Conservation (phyloP, 2,113 vertebrate species). For the Grantiella picta region DNA sequence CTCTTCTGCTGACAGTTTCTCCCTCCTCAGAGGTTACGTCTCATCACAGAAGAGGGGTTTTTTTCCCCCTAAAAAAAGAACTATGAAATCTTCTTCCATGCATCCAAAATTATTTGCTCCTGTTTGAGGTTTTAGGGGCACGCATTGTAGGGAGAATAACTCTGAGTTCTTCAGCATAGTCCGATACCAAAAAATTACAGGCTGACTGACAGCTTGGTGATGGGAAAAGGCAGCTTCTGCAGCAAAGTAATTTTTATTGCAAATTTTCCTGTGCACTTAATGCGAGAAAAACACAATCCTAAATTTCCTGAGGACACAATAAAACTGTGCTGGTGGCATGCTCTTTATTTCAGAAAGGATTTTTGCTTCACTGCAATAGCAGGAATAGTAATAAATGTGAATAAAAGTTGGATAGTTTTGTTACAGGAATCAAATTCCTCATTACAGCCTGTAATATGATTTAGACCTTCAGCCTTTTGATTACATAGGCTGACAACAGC, state of each 20-base stretch:
- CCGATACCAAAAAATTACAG: not conserved
- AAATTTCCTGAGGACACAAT: constrained; percentile 16
- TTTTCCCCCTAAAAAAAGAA: not conserved
- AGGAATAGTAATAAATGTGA: not conserved
- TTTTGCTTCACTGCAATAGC: not conserved
- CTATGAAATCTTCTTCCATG: not conserved
- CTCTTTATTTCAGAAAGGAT: not conserved
- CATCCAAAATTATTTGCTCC: not conserved
- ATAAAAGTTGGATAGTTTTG: not conserved
- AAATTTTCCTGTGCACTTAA: constrained; percentile 23
- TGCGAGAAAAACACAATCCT: not conserved
- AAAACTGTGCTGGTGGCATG: not conserved
- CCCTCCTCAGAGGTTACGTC: not conserved
- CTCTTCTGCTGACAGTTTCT: not conserved
- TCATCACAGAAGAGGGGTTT: not conserved
- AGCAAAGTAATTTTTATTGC: constrained; percentile 30
- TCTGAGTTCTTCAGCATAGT: not conserved
- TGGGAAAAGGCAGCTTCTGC: not conserved
- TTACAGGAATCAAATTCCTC: not conserved
- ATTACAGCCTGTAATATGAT: not conserved
- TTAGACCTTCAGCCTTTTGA: not conserved
- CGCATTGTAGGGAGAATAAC: not conserved
- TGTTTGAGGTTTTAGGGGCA: constrained; percentile 1
- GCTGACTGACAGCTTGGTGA: constrained; percentile 28
- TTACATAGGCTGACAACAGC: not conserved